phyloP scores from a whole-genome alignment of 2,113 vertebrate genomes.

The Apeltes quadracus region DNA sequence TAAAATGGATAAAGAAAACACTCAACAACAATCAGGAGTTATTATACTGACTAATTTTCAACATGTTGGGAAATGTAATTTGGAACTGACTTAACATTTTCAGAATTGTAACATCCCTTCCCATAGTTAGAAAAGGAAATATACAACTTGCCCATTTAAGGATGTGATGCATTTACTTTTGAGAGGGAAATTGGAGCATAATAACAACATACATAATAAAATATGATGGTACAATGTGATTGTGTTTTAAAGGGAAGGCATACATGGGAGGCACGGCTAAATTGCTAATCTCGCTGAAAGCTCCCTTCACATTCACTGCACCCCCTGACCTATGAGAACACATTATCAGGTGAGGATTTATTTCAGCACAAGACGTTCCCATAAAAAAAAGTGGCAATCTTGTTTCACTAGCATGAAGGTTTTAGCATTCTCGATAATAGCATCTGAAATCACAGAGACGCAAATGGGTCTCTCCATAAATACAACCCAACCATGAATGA shows the following conservation, averaged over 20 bases:
- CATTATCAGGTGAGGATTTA: conserved; percentile 62
- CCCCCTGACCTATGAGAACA: conserved; percentile 44
- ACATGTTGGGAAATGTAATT: neutral
- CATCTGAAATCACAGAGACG: conserved; percentile 65
- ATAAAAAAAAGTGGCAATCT: conserved; percentile 68
- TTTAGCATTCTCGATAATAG: conserved; percentile 60
- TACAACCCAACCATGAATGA: conserved; percentile 51
- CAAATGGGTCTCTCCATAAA: conserved; percentile 64
- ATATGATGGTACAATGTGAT: conserved; percentile 14
- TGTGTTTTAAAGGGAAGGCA: conserved; percentile 30
- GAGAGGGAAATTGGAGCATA: neutral
- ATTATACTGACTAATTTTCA: conserved; percentile 1
- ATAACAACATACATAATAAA: neutral
- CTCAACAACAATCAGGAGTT: conserved; percentile 1
- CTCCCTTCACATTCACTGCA: conserved; percentile 48
- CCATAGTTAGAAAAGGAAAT: neutral
- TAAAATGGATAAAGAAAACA: neutral
- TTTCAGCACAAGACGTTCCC: conserved; percentile 61
- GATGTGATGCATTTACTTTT: neutral
- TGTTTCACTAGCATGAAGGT: conserved; percentile 56
- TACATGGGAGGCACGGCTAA: conserved; percentile 29
- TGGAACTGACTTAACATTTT: neutral
- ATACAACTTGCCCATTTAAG: neutral
- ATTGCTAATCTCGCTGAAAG: conserved; percentile 47
- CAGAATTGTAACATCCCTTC: neutral